phyloP scores from a whole-genome alignment of 23 tunicate genomes.

The Corella eumyota region DNA sequence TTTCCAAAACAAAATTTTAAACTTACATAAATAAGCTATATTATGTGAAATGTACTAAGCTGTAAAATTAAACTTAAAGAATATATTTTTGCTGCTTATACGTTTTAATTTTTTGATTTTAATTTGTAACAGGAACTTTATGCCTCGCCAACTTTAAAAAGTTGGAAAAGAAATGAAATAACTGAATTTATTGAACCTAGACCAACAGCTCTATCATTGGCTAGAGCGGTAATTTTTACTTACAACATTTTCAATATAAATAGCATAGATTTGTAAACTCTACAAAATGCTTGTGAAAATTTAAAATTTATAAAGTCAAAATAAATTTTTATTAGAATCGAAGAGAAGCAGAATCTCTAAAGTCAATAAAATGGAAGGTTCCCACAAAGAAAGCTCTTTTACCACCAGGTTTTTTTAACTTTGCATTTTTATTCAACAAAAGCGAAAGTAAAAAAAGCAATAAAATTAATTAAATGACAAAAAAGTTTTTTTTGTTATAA shows the following conservation, averaged over 20 bases:
- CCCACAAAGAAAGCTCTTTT: conserved; percentile 49
- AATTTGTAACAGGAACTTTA: too few species aligned
- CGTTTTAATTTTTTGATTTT: too few species aligned
- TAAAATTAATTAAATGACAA: too few species aligned
- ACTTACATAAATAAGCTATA: background rate
- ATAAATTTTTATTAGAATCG: conserved; percentile 2
- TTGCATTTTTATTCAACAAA: too few species aligned
- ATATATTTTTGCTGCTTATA: too few species aligned
- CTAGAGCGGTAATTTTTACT: conserved; percentile 43
- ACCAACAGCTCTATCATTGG: conserved; percentile 64
- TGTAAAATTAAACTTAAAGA: too few species aligned
- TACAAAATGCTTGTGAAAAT: background rate
- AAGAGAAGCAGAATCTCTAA: conserved; percentile 14
- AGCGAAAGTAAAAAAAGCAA: too few species aligned
- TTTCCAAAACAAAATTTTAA: background rate
- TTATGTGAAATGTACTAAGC: too few species aligned
- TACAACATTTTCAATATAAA: background rate
- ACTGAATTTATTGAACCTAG: conserved; percentile 52
- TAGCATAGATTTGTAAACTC: background rate
- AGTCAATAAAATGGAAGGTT: conserved; percentile 49
- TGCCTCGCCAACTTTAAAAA: too few species aligned
- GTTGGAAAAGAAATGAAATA: too few species aligned
- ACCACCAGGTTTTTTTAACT: conserved; percentile 30
- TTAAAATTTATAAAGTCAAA: background rate
- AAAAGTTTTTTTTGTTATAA: too few species aligned